Conservation (phyloP, 1,140 invertebrate genomes). For the Leguminivora glycinivorella region DNA sequence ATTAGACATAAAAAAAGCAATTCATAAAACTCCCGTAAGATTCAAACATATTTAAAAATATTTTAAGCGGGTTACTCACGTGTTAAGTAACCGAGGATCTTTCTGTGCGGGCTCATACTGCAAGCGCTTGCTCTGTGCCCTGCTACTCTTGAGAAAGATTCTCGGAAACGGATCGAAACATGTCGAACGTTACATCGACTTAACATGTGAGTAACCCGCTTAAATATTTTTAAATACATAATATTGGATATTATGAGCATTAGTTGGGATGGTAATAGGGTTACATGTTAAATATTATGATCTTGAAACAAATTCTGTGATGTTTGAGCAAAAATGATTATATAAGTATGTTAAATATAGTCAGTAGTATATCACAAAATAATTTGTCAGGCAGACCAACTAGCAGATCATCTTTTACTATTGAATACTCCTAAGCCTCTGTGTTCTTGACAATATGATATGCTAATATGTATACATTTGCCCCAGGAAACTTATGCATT, state of each 20-base stretch:
- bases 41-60: too few species aligned
- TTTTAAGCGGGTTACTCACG: too few species aligned
- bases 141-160: too few species aligned
- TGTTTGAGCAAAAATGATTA: slow-evolving; percentile 9
- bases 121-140: too few species aligned
- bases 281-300: not conserved
- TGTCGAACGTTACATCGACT: too few species aligned
- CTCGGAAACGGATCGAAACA: too few species aligned
- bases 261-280: not conserved
- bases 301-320: not conserved
- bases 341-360: not conserved
- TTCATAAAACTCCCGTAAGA: too few species aligned
- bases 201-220: too few species aligned
- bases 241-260: not conserved
- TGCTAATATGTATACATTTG: not conserved
- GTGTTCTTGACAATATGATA: too few species aligned
- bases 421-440: not conserved
- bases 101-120: too few species aligned
- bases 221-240: not conserved
- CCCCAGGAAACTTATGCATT: not conserved
- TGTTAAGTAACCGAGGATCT: too few species aligned
- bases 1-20: not conserved
- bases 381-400: not conserved
- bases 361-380: not conserved
- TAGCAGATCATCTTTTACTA: not conserved